These are phyloP conservation scores for Apotomis turbidana DNA, from an alignment of 2,888 invertebrate genomes.

Conservation along the genomic window DNA sequence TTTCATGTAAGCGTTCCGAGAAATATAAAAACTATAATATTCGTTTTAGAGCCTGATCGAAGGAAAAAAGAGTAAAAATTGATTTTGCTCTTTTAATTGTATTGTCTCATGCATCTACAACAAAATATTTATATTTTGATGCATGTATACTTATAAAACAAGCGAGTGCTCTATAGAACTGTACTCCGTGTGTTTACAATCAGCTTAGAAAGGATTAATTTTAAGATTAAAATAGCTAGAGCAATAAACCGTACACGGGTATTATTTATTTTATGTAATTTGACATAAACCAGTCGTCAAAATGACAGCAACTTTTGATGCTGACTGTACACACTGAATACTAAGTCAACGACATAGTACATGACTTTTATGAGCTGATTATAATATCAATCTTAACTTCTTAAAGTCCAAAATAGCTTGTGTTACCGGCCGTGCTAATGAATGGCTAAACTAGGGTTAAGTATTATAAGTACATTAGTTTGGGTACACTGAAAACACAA, in stretches of 20 bases:
- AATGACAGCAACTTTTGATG: too few species aligned
- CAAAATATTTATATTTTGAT: background rate
- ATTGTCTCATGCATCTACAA: constrained; percentile 39
- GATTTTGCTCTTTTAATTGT: constrained; percentile 15
- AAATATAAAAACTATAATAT: background rate
- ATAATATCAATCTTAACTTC: constrained; percentile 8
- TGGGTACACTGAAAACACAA: constrained; percentile 5
- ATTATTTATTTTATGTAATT: too few species aligned
- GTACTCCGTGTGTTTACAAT: background rate
- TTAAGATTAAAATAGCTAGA: too few species aligned
- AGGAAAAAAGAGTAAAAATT: background rate
- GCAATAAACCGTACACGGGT: too few species aligned
- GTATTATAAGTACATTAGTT: constrained; percentile 4
- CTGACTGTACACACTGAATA: too few species aligned
- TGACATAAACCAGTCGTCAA: too few species aligned
- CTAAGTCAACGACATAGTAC: background rate
- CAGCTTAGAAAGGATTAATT: background rate
- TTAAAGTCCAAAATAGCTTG: constrained; percentile 34
- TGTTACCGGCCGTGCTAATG: constrained; percentile 19
- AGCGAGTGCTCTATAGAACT: background rate
- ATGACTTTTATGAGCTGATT: constrained; percentile 9
- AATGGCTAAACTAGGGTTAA: constrained; percentile 11
- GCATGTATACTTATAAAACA: background rate
- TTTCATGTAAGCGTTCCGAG: background rate
- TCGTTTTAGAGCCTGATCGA: background rate